phyloP scores from a whole-genome alignment of 1,140 invertebrate species.

The Zaprionus inermis region DNA sequence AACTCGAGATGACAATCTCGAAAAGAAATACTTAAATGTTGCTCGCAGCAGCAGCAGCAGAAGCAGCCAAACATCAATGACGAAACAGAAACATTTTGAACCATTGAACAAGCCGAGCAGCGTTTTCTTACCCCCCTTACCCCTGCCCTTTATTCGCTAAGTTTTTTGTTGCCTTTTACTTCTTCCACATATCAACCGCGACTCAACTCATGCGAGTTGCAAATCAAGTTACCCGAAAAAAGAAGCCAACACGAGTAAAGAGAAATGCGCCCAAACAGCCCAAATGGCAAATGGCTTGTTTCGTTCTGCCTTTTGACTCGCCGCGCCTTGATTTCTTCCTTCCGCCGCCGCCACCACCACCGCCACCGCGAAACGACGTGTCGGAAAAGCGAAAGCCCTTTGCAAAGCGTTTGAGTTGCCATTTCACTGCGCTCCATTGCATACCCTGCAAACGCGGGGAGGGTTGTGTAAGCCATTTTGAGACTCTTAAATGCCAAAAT shows the following conservation, averaged over 20 bases:
- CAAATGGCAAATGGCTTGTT: constrained; percentile 67
- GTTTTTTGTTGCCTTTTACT: not conserved
- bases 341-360: constrained; percentile 14
- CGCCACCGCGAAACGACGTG: not conserved
- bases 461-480: not conserved
- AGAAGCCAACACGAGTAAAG: constrained; percentile 11
- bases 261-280: constrained; percentile 20
- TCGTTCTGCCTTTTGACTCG: constrained; percentile 49
- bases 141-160: not conserved
- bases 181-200: constrained; percentile 40
- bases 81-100: constrained; percentile 56
- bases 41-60: constrained; percentile 18
- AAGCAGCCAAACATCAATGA: constrained; percentile 62
- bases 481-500: not conserved
- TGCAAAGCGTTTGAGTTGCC: not conserved
- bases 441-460: not conserved
- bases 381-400: constrained; percentile 13
- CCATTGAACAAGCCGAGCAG: constrained; percentile 51
- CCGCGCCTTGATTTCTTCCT: constrained; percentile 77
- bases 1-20: constrained; percentile 47
- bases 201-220: constrained; percentile 51
- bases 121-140: not conserved
- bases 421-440: not conserved
- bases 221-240: constrained; percentile 74
- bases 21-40: constrained; percentile 42